phyloP scores from a whole-genome alignment of 2,797 vertebrate genomes.

The Apogon talboti region DNA sequence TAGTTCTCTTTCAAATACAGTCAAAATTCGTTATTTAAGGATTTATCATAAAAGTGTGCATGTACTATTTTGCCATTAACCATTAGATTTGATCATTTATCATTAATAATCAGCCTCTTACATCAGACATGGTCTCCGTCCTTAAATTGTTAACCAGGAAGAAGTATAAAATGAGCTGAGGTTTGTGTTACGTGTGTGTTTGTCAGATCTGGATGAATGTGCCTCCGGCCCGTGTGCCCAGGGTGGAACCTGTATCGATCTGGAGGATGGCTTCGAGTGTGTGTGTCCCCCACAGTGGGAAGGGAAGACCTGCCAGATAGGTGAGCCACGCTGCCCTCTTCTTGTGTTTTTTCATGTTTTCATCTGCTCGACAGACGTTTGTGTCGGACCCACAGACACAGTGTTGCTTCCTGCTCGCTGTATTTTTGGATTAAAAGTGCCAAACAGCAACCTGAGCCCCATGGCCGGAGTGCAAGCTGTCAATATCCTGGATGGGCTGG shows the following conservation, averaged over 20 bases:
- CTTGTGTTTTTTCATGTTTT: too few species aligned
- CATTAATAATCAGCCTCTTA: too few species aligned
- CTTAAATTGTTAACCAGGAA: too few species aligned
- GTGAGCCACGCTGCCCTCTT: conserved; percentile 64
- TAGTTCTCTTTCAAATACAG: too few species aligned
- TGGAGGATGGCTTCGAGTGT: conserved; percentile 91
- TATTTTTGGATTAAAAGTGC: conserved; percentile 45
- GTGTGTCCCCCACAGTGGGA: conserved; percentile 93
- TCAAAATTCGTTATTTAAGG: too few species aligned
- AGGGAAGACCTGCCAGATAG: conserved; percentile 93
- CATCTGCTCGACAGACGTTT: too few species aligned
- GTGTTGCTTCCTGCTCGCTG: conserved; percentile 24
- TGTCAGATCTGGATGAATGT: conserved; percentile 93
- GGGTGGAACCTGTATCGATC: conserved; percentile 92
- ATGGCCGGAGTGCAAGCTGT: conserved; percentile 42
- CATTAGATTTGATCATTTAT: too few species aligned
- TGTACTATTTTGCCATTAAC: too few species aligned
- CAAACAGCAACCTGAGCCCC: conserved; percentile 46
- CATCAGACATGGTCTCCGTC: too few species aligned
- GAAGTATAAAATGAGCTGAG: background rate
- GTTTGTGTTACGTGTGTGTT: background rate
- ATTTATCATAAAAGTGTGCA: too few species aligned
- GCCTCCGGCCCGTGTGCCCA: conserved; percentile 90
- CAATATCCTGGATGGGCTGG: conserved; percentile 57
- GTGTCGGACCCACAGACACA: background rate